Evolutionary conservation across 2,113 vertebrate species (phyloP).

Genomic region (Myotis yumanensis): DNA sequence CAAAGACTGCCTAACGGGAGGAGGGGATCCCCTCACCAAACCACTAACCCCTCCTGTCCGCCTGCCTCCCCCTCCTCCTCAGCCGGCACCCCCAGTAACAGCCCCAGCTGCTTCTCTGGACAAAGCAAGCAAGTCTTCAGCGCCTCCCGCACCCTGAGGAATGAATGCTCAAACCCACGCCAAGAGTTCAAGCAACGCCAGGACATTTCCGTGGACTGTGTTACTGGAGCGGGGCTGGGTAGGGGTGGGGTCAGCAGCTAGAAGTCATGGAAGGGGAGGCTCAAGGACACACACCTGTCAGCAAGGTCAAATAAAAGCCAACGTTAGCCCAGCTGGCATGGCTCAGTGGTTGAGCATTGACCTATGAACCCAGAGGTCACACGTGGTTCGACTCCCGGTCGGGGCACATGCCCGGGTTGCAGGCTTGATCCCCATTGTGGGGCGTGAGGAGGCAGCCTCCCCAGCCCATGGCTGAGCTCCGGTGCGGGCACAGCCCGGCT

Average conservation of each 20-base stretch:
- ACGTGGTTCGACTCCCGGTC: too few species aligned
- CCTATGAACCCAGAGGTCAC: too few species aligned
- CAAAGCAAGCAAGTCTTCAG: too few species aligned
- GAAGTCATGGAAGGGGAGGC: background rate
- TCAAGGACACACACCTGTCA: background rate
- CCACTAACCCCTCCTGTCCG: fast-evolving
- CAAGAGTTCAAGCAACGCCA: fast-evolving
- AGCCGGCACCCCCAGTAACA: background rate
- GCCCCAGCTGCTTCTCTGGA: fast-evolving
- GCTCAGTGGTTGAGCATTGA: too few species aligned
- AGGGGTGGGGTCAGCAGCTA: too few species aligned
- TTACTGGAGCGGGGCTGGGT: fast-evolving
- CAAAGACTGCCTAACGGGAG: background rate
- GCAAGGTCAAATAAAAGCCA: background rate
- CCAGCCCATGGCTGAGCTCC: fast-evolving
- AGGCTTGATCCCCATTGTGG: too few species aligned
- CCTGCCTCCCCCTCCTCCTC: background rate
- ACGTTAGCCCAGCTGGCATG: too few species aligned
- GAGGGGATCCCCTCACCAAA: background rate
- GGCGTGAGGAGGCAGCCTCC: too few species aligned
- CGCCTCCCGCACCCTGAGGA: fast-evolving
- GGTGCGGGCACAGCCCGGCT: fast-evolving
- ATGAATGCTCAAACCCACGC: too few species aligned
- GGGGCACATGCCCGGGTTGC: too few species aligned
- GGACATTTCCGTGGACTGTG: fast-evolving